phyloP scores from a whole-genome alignment of 2,113 vertebrate genomes.

The Nesoenas mayeri region DNA sequence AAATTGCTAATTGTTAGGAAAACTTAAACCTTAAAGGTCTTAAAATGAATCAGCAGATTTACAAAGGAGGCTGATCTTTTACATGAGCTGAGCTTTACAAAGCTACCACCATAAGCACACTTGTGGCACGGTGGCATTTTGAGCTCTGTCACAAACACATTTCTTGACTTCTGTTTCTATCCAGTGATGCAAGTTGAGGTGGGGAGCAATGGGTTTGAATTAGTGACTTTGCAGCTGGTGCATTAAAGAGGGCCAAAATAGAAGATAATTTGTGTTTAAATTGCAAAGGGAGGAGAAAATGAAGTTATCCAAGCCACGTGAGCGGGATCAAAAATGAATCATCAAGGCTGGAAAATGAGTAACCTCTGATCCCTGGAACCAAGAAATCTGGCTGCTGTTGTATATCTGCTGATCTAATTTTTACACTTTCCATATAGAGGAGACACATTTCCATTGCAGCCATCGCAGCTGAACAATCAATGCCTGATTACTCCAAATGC shows the following conservation, averaged over 20 bases:
- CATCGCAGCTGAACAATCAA: conserved; percentile 9
- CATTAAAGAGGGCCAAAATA: neutral
- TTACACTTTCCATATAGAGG: neutral
- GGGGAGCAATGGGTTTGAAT: neutral
- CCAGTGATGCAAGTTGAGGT: neutral
- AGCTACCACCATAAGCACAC: neutral
- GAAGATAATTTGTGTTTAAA: neutral
- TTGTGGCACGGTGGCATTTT: neutral
- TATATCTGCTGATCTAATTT: conserved; percentile 43
- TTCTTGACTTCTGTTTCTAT: neutral
- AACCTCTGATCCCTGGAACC: conserved; percentile 37
- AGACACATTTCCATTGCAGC: neutral
- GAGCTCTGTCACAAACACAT: neutral
- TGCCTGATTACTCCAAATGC: conserved; percentile 1
- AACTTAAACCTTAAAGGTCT: neutral
- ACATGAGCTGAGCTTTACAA: neutral
- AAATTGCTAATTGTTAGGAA: neutral
- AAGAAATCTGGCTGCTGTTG: neutral
- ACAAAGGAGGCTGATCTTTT: neutral
- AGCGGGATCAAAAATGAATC: conserved; percentile 30
- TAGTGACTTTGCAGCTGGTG: neutral
- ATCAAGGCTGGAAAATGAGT: conserved; percentile 35
- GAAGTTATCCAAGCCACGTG: neutral
- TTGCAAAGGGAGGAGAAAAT: neutral
- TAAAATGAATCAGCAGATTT: neutral